These are phyloP conservation scores for Gyrodactylus bullatarudis DNA, from an alignment of 1,140 invertebrate species.

Conservation along the genomic window DNA sequence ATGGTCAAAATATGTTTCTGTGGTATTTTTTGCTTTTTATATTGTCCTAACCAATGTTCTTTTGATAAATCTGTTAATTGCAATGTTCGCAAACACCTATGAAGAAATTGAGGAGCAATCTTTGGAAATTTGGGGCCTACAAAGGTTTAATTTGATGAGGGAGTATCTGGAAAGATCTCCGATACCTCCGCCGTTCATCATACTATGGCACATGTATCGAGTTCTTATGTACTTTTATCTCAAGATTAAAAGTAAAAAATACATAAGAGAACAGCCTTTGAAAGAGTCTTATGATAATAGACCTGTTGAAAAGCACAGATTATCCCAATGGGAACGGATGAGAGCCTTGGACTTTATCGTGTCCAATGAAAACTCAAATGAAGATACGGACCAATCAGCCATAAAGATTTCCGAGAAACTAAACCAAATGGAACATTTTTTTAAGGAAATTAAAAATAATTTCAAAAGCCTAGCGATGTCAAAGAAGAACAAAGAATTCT, in stretches of 20 bases:
- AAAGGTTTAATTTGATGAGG: not conserved
- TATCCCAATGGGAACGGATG: not conserved
- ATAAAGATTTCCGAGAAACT: too few species aligned
- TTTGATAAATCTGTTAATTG: slow-evolving; percentile 3
- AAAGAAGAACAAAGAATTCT: too few species aligned
- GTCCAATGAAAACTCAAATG: too few species aligned
- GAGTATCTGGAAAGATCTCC: not conserved
- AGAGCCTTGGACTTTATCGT: not conserved
- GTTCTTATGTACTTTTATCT: not conserved
- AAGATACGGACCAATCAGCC: too few species aligned
- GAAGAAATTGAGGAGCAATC: slow-evolving; percentile 14
- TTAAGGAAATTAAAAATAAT: too few species aligned
- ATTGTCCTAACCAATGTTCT: not conserved
- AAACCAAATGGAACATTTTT: too few species aligned
- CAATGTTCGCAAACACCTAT: slow-evolving; percentile 10
- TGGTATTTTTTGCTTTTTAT: not conserved
- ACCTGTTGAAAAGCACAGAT: not conserved
- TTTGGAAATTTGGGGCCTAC: slow-evolving; percentile 15
- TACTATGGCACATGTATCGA: not conserved
- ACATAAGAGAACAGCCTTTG: not conserved
- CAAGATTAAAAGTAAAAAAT: not conserved
- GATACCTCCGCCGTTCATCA: not conserved
- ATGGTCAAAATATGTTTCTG: not conserved
- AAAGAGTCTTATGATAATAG: not conserved
- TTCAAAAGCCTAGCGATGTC: too few species aligned